These are phyloP conservation scores for Therioaphis trifolii DNA, from an alignment of 2,888 invertebrate species.

Conservation along the genomic window DNA sequence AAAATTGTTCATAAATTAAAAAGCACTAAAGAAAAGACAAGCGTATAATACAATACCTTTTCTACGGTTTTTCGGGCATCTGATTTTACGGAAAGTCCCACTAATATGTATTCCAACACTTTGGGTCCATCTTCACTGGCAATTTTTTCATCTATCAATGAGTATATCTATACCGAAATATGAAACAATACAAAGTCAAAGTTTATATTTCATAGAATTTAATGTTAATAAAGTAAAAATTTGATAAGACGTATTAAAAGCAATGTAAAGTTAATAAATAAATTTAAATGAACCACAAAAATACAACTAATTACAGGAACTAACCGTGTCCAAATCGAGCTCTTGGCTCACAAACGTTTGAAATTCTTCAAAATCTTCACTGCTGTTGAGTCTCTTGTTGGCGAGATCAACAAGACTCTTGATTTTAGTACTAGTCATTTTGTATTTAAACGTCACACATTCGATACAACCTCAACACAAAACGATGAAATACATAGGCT, in stretches of 20 bases:
- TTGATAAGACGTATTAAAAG: too few species aligned
- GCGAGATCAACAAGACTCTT: constrained; percentile 57
- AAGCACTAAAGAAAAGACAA: background rate
- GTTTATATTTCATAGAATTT: too few species aligned
- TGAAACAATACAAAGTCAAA: too few species aligned
- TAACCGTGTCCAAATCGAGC: constrained; percentile 65
- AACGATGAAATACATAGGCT: too few species aligned
- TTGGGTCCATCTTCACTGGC: constrained; percentile 67
- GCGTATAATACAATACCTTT: constrained; percentile 66
- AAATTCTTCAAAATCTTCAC: constrained; percentile 65
- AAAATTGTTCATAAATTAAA: too few species aligned
- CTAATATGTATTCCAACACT: constrained; percentile 68
- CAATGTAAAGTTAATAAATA: too few species aligned
- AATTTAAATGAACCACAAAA: too few species aligned
- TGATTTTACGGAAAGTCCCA: constrained; percentile 67
- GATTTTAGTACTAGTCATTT: constrained; percentile 40
- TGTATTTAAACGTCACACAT: background rate
- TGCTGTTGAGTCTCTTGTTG: constrained; percentile 60
- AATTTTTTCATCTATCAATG: constrained; percentile 67
- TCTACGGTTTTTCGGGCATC: constrained; percentile 67
- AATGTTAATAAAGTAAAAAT: too few species aligned
- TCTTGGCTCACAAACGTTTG: constrained; percentile 65
- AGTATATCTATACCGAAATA: constrained; percentile 67
- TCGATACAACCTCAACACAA: too few species aligned
- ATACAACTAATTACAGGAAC: background rate